These are phyloP conservation scores for Synanceia verrucosa DNA, from an alignment of 2,797 vertebrate genomes.

Conservation along the genomic window DNA sequence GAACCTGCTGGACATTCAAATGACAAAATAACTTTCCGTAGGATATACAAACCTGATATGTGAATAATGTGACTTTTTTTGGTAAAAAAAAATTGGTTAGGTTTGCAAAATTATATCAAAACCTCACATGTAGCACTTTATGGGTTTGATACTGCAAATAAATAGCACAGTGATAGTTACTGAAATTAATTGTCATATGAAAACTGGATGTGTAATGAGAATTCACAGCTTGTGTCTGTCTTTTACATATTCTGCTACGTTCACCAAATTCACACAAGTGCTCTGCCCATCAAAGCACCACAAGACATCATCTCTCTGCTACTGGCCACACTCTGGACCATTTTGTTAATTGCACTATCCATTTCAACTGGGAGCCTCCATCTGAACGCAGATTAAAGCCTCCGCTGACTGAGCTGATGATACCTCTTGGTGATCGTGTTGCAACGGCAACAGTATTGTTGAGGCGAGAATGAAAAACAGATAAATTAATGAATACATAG, in stretches of 20 bases:
- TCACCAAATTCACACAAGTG: conserved; percentile 6
- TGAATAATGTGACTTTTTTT: not conserved
- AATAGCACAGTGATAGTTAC: not conserved
- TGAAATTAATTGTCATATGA: conserved; percentile 2
- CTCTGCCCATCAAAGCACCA: not conserved
- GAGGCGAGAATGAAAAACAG: not conserved
- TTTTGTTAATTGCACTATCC: conserved; percentile 1
- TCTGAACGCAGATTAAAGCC: conserved; percentile 8
- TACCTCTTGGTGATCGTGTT: conserved; percentile 11
- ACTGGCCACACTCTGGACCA: conserved; percentile 4
- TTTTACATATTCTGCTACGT: conserved; percentile 20
- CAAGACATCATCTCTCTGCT: not conserved
- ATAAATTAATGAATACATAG: not conserved
- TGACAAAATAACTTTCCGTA: not conserved
- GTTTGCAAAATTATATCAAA: not conserved
- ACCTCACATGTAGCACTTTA: not conserved
- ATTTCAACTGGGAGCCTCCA: not conserved
- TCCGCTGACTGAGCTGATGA: not conserved
- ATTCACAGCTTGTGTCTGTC: conserved; percentile 10
- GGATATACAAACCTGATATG: too few relatives aligned
- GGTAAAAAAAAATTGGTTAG: not conserved
- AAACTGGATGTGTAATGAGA: conserved; percentile 3
- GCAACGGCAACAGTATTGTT: conserved; percentile 19
- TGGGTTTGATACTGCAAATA: not conserved
- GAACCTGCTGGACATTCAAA: not conserved